Percentiles rank a stretch among this genome's conserved stretches.
Evolutionary conservation across 2,888 invertebrate genomes (phyloP).

Genomic region (Hypena proboscidalis): DNA sequence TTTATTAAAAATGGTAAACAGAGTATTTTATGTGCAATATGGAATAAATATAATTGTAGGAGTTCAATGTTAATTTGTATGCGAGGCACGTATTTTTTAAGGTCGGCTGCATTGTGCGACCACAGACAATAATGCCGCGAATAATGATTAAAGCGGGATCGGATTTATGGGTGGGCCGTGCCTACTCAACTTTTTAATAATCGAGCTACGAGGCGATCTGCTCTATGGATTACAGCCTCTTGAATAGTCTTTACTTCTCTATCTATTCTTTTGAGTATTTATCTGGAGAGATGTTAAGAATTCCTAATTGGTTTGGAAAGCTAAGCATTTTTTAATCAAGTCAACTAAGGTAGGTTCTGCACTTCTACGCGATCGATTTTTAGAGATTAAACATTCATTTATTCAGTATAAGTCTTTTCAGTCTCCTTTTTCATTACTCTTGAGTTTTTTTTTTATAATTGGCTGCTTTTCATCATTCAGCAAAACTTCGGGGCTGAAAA

Average conservation of each 20-base stretch:
- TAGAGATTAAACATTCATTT: too few species aligned
- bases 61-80: conserved; percentile 22
- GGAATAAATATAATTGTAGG: conserved; percentile 7
- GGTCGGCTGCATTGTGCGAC: conserved; percentile 26
- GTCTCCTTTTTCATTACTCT: too few species aligned
- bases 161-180: conserved; percentile 31
- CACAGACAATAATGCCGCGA: conserved; percentile 21
- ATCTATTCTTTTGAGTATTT: neutral
- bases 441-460: too few species aligned
- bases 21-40: conserved; percentile 6
- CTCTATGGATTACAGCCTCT: conserved; percentile 8
- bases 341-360: too few species aligned
- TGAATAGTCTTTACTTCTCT: neutral
- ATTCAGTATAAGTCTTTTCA: too few species aligned
- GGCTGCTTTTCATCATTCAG: too few species aligned
- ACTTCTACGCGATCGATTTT: too few species aligned
- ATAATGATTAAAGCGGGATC: conserved; percentile 35
- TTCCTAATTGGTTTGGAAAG: neutral
- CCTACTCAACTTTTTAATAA: conserved; percentile 27
- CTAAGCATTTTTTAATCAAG: too few species aligned
- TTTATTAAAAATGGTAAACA: neutral
- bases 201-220: conserved; percentile 13
- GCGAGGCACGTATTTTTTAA: conserved; percentile 23
- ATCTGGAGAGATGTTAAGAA: neutral
- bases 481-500: too few species aligned